These are phyloP conservation scores for Drosophila yakuba DNA, from an alignment of 1,140 invertebrate genomes.

Conservation along the genomic window DNA sequence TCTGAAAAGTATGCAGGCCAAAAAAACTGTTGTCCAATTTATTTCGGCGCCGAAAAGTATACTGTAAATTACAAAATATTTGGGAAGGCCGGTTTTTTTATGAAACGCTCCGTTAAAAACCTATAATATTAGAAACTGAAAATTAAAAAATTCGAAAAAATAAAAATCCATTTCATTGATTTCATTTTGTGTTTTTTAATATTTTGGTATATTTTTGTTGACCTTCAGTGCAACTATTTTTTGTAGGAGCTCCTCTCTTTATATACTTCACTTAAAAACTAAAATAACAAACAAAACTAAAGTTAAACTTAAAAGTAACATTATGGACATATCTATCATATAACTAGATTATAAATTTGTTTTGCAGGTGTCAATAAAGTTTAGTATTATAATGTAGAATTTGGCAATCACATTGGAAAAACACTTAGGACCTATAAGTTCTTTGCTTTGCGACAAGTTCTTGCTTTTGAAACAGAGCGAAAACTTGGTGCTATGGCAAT, in stretches of 20 bases:
- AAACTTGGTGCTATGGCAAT: conserved; percentile 47
- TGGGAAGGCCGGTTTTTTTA: too few relatives aligned
- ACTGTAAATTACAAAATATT: neutral
- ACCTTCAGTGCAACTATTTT: conserved; percentile 15
- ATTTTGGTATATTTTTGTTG: conserved; percentile 66
- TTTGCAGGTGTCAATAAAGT: conserved; percentile 19
- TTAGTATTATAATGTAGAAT: conserved; percentile 71
- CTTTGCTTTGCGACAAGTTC: conserved; percentile 66
- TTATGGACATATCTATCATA: conserved; percentile 21
- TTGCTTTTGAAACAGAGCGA: conserved; percentile 50
- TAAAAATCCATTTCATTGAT: conserved; percentile 48
- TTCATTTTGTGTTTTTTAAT: conserved; percentile 48
- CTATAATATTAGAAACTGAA: neutral
- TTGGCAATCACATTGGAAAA: conserved; percentile 83
- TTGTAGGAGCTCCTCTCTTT: conserved; percentile 19
- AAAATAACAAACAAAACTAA: conserved; percentile 82
- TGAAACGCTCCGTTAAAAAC: too few relatives aligned
- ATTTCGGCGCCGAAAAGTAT: neutral
- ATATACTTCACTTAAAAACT: conserved; percentile 64
- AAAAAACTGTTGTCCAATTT: neutral
- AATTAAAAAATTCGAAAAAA: conserved; percentile 6
- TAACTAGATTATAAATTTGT: conserved; percentile 65
- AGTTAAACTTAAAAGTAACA: conserved; percentile 47
- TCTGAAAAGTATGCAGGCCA: conserved; percentile 30
- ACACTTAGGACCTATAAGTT: conserved; percentile 80